These are phyloP conservation scores for Incurvaria masculella DNA, from an alignment of 2,888 invertebrate genomes.

Conservation along the genomic window DNA sequence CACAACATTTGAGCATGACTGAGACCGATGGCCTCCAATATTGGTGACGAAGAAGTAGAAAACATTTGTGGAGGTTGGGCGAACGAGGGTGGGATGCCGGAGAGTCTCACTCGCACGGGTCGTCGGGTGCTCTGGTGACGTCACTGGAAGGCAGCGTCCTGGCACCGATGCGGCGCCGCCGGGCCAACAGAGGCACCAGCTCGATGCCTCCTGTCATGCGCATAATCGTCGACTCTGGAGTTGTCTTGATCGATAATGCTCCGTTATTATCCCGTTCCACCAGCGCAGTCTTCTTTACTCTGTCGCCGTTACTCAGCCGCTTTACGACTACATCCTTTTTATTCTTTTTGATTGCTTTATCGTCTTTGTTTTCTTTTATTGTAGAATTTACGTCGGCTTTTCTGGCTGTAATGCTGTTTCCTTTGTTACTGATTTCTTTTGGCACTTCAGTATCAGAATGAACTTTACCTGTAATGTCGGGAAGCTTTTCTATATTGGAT, in stretches of 20 bases:
- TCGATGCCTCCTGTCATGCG: conserved; percentile 66
- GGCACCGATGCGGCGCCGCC: conserved; percentile 55
- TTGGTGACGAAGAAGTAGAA: no score
- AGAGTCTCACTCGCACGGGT: conserved; percentile 44
- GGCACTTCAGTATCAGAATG: neutral
- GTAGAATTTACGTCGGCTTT: neutral
- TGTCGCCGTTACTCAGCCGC: conserved; percentile 34
- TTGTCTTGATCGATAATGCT: conserved; percentile 24
- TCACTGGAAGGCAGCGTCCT: conserved; percentile 47
- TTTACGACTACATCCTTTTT: conserved; percentile 29
- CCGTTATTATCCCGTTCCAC: conserved; percentile 22
- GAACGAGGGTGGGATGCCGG: no score
- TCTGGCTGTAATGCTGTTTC: conserved; percentile 19
- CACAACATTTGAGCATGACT: no score
- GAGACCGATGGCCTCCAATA: no score
- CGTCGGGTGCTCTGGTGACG: conserved; percentile 42
- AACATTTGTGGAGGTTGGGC: no score
- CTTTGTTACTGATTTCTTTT: conserved; percentile 8
- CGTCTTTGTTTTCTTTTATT: neutral
- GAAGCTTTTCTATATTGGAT: conserved; percentile 30
- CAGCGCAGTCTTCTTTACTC: conserved; percentile 25
- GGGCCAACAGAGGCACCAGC: conserved; percentile 71
- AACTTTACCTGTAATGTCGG: conserved; percentile 26
- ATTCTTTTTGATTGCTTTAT: neutral
- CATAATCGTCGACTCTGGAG: conserved; percentile 39